Base-by-base conservation (phyloP, 2,113 vertebrate species). In the Antechinus flavipes region DNA sequence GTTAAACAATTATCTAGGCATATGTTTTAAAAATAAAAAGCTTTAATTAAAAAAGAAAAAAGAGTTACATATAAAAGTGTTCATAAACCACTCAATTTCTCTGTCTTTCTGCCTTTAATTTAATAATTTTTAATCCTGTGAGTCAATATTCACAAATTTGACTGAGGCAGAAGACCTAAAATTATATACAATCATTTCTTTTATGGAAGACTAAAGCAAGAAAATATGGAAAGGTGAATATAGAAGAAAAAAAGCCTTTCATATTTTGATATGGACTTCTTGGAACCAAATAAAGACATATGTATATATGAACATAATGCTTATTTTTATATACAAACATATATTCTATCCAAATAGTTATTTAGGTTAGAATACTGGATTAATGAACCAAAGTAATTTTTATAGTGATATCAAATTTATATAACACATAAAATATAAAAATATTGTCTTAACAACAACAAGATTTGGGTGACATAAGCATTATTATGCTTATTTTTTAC, bases 281-380 rank as follows among this genome's bases (percentile, higher is more conserved):
- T 42, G 42, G 68, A 42, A 42, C 16, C 68, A 42, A 84, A 1
- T 91, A 97, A 94, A 23, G 89, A 0, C 58, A 2, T 52, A 2
- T 76, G 7, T 11, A 3, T 89, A 12, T 46, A 11, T 23, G 0
- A 2, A 1, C 1, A 27, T 10, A 35, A 19, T 27, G 16, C 1
- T 0, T 3, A 10, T 49, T 7, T 91, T 14, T 11, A 0, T 46
- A 58, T 95, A 23, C 2, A 90, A 95, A 91, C 56, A 24, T 24
- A 12, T 94, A 90, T 26, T 92, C 11, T 55, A 25, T 90, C 1
- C 25, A 90, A 42, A 90, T 90, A 2, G 0, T 25, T 95, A 56
- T 56, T 91, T 30, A 52, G 58, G 30, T 90, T 93, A 4, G 89
- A 25, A 54, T 68, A 42, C 42, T 22, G n/a, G 68, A 42, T 23